phyloP scores from a whole-genome alignment of 37 sponge, comb jelly and placozoan genomes.

The Oopsacas minuta region DNA sequence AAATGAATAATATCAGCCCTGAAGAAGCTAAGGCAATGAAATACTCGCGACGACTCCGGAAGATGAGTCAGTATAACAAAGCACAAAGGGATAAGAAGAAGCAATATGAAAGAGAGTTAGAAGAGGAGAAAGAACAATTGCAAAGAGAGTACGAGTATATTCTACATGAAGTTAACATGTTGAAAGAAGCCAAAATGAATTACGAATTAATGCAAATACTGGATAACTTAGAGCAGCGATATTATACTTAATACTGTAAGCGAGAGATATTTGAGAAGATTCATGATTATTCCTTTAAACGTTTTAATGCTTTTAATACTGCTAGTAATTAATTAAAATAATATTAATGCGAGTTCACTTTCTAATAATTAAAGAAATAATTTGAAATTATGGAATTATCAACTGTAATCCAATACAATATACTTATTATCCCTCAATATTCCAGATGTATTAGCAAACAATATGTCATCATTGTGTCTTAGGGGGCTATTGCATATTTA shows the following conservation, averaged over 20 bases:
- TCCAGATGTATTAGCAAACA: no score
- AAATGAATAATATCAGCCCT: not conserved
- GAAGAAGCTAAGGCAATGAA: not conserved
- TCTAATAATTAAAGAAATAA: no score
- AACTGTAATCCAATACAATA: no score
- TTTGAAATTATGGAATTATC: no score
- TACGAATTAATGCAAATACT: not conserved
- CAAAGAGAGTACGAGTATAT: not conserved
- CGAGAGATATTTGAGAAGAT: no score
- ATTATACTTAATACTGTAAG: not conserved
- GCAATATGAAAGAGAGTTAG: not conserved
- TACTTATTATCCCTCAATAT: no score
- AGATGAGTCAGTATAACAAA: constrained; percentile 16
- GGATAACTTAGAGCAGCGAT: not conserved
- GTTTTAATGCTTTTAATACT: no score
- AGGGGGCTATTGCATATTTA: no score
- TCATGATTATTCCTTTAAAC: no score
- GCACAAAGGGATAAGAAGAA: not conserved
- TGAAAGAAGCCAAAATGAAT: not conserved
- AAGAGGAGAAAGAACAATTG: constrained; percentile 1
- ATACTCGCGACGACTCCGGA: not conserved
- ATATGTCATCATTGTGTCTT: no score
- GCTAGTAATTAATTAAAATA: no score
- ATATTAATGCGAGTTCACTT: no score
- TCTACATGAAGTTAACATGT: not conserved